These are phyloP conservation scores for Standfussiana lucernea DNA, from an alignment of 2,888 invertebrate genomes.

Conservation along the genomic window DNA sequence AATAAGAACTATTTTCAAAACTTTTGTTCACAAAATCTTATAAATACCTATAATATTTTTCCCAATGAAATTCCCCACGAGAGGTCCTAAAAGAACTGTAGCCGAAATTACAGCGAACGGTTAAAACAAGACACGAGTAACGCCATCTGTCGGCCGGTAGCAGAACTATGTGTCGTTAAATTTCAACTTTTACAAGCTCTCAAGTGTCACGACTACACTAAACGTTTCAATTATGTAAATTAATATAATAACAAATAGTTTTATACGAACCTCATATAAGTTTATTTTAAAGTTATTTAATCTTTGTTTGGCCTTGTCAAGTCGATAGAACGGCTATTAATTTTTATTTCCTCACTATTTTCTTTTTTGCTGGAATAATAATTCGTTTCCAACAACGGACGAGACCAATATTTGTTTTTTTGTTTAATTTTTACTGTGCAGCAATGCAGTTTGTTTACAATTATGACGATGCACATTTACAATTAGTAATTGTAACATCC, in stretches of 20 bases:
- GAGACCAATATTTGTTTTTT: slow-evolving; percentile 65
- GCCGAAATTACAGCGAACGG: slow-evolving; percentile 28
- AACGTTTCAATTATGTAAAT: slow-evolving; percentile 58
- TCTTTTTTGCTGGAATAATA: slow-evolving; percentile 18
- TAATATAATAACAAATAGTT: slow-evolving; percentile 44
- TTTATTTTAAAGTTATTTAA: slow-evolving; percentile 42
- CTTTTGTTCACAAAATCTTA: neutral
- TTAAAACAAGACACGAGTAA: slow-evolving; percentile 63
- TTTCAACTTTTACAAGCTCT: slow-evolving; percentile 26
- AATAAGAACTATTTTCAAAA: neutral
- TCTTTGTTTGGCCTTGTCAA: slow-evolving; percentile 33
- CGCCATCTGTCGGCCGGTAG: slow-evolving; percentile 87
- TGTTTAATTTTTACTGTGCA: slow-evolving; percentile 60
- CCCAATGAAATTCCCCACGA: slow-evolving; percentile 30
- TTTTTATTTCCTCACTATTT: slow-evolving; percentile 37
- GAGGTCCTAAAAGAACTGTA: slow-evolving; percentile 40
- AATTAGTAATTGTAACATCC: slow-evolving; percentile 87
- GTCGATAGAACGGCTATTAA: slow-evolving; percentile 28
- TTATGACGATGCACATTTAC: slow-evolving; percentile 82
- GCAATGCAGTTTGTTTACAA: slow-evolving; percentile 78
- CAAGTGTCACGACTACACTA: slow-evolving; percentile 29
- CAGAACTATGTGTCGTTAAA: slow-evolving; percentile 70
- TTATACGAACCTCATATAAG: slow-evolving; percentile 32
- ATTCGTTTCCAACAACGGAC: slow-evolving; percentile 62
- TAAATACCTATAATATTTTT: slow-evolving; percentile 27